Evolutionary conservation across 1,140 invertebrate species (phyloP), one percentile per base, ranked within the genome.

Genomic region (Euura saliciscinereae): DNA sequence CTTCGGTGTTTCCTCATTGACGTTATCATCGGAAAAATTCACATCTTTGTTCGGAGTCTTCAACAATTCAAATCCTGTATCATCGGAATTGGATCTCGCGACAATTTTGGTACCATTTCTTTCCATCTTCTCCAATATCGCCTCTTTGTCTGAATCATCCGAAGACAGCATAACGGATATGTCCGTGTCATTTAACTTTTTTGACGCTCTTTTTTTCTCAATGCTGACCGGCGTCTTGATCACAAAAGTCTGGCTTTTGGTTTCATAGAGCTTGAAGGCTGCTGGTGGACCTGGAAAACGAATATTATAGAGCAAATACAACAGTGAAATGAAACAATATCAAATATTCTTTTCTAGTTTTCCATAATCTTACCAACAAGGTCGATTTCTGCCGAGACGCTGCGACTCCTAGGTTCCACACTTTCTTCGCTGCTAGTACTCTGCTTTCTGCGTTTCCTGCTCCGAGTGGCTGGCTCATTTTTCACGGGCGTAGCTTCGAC

Each of bases 111-210:
- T 8, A 28, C 64, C 65, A 8, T 45, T 51, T 51, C 45, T n/a
- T 13, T 0, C 46, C 44, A 73, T 45, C 59, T 64, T 73, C 13
- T 70, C 43, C 10, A 65, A 5, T 44, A 45, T 64, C 7, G 65
- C 43, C 7, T 72, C 43, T 44, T 11, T 4, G 45, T 71, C 68
- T 1, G 68, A 72, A 44, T 78, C 66, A 67, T 75, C 45, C 3
- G 68, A 66, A 70, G 76, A 59, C 10, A 80, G 67, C 6, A 76
- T 7, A 7, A 44, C 51, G 8, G 11, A 65, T 77, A 80, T 78
- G 8, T 79, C 70, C 66, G 66, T 2, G 1, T 79, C 74, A 1
- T 73, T 67, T n/a, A 68, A 78, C 45, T 75, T 77, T 11, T 70
- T 76, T 6, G 67, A 13, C 65, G 51, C 13, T 68, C 76, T 6